Evolutionary conservation across 1,140 invertebrate species (phyloP), one percentile per base, ranked within the genome.

Genomic region (Steinernema feltiae): DNA sequence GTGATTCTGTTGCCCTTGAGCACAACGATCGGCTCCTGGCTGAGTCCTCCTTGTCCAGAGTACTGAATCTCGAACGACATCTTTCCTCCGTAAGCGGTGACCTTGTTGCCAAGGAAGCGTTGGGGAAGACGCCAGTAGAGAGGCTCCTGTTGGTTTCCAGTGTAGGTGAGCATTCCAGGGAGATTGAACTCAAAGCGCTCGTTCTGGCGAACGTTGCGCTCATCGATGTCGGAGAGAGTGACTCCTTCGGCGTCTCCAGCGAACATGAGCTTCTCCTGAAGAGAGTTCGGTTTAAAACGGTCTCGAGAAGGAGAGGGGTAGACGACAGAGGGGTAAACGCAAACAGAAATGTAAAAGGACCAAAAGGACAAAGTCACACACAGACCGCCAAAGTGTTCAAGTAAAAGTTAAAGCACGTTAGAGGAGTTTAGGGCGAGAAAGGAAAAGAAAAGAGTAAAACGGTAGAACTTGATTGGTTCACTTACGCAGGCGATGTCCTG

Each of bases 21-120:
- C 48, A 85, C 83, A 48, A 85, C 78, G 30, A 85, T 71, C 12
- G 84, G 85, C 69, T 85, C 84, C 31, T 75, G 63, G 32, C 53
- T 30, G 30, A 80, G 74, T 1, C 32, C 69, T 24, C 84, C 85
- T 1, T 29, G 32, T 12, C 84, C 85, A 24, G 72, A 32, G 72
- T 79, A 85, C 63, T 86, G 81, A 15, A 85, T 30, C 53, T 85
- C 79, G 27, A 85, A 74, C 3, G 78, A 69, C 76, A 85, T 80
- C 70, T 84, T 78, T 41, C 84, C 84, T 2, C 84, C 84, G 73
- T 85, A 85, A 15, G 84, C 79, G 15, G 85, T 85, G 3, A 85
- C 80, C 88, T 95, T 95, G 87, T 98, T 90, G 12, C 94, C 94
- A 24, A 94, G 87, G 88, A 95, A 98, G 72, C 91, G 90, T 82